A percentile compares a stretch with the other conserved stretches of the same genome.
These are phyloP conservation scores for Crematogaster levior DNA, from an alignment of 2,888 invertebrate species.

Conservation along the genomic window DNA sequence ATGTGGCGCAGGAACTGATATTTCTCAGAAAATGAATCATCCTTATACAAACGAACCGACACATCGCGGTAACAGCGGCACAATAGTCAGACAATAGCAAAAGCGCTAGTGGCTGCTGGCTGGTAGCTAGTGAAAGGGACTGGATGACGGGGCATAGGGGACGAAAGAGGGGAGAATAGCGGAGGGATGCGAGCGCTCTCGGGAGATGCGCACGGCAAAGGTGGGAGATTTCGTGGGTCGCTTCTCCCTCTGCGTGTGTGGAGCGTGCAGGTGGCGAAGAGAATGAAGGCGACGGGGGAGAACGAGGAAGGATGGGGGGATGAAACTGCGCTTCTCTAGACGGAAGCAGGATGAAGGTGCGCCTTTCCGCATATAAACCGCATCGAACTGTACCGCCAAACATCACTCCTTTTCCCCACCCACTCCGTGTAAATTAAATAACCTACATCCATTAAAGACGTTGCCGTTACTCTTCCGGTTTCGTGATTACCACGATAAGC, in stretches of 20 bases:
- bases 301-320: conserved; percentile 48
- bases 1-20: conserved; percentile 83
- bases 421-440: conserved; percentile 66
- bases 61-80: conserved; percentile 81
- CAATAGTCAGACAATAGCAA: conserved; percentile 83
- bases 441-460: conserved; percentile 65
- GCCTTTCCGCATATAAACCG: conserved; percentile 68
- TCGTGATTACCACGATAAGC: conserved; percentile 50
- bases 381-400: conserved; percentile 48
- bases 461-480: conserved; percentile 49
- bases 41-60: conserved; percentile 80
- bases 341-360: conserved; percentile 64
- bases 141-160: conserved; percentile 74
- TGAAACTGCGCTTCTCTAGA: conserved; percentile 57
- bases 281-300: background rate
- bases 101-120: conserved; percentile 66
- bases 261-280: background rate
- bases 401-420: conserved; percentile 30
- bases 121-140: conserved; percentile 42
- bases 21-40: conserved; percentile 84
- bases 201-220: conserved; percentile 22
- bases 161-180: conserved; percentile 28
- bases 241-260: background rate
- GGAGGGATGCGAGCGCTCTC: conserved; percentile 25
- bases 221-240: conserved; percentile 54